Evolutionary conservation across 1,140 invertebrate species (phyloP), one percentile per base, ranked within the genome.

Genomic region (Formica exsecta): DNA sequence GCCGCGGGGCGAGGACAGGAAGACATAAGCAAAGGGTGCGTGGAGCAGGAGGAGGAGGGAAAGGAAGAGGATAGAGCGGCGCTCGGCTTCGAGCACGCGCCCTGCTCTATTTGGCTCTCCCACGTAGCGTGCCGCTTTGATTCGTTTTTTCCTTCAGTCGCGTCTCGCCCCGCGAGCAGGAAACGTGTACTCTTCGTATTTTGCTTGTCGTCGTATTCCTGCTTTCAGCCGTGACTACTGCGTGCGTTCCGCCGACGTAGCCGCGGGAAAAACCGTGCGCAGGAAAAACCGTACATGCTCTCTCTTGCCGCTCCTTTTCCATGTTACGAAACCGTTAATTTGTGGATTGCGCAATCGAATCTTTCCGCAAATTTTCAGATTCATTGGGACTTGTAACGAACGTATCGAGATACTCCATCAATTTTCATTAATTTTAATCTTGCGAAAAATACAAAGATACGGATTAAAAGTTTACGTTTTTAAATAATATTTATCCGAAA

Each of bases 81-180:
- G 66, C 22, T n/a, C 71, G 80, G 73, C 76, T 87, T 89, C 59
- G 89, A 90, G 89, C 89, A 90, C 89, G 89, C 89, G 89, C 89
- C 80, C 89, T 90, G 80, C 89, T 90, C 86, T 86, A 84, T 89
- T 85, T 77, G 80, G 65, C 64, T 85, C 86, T 51, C 68, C 80
- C 88, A 70, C 71, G 71, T 91, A 79, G 79, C 89, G 90, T 25
- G 86, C 81, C 90, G 54, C 38, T 92, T 93, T 91, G 92, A 91
- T 88, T 92, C 88, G 86, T 84, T 89, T 86, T 84, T 89, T 86
- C 79, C 89, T 85, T 84, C 87, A 89, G 91, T 93, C 92, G 90
- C 92, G 90, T 89, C 87, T 88, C 79, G 88, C 79, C 80, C 75
- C 83, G 87, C 87, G 85, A 87, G 62, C 88, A 70, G 86, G 9